phyloP scores from a whole-genome alignment of 2,888 invertebrate species.

The Leptopilina myrica region DNA sequence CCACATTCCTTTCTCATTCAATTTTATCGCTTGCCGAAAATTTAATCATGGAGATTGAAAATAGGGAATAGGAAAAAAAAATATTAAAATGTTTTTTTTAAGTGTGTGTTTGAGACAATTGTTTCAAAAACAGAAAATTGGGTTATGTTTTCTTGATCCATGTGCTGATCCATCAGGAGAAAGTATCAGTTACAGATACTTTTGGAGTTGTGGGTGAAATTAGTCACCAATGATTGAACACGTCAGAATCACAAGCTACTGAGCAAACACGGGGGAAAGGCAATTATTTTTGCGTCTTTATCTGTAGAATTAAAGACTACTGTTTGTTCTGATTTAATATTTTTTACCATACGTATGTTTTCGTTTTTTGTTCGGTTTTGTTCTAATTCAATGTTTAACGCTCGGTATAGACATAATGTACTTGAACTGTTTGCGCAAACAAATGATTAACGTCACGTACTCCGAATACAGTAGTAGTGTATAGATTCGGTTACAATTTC shows the following conservation, averaged over 20 bases:
- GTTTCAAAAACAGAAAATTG: neutral
- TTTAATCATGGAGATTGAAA: too few species aligned
- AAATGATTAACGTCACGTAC: constrained; percentile 51
- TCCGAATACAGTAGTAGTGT: constrained; percentile 40
- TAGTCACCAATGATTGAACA: constrained; percentile 46
- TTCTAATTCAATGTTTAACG: constrained; percentile 33
- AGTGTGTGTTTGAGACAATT: neutral
- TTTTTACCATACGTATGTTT: too few species aligned
- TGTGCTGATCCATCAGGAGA: constrained; percentile 50
- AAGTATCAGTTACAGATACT: constrained; percentile 50
- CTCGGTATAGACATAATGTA: neutral
- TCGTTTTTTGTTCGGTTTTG: constrained; percentile 22
- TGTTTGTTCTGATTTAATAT: neutral
- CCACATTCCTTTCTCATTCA: neutral
- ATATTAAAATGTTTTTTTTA: too few species aligned
- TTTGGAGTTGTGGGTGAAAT: constrained; percentile 13
- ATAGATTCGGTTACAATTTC: constrained; percentile 55
- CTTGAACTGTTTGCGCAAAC: constrained; percentile 33
- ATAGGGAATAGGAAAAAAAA: too few species aligned
- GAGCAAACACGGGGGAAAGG: constrained; percentile 3
- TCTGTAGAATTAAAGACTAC: neutral
- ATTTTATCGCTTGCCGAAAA: constrained; percentile 3
- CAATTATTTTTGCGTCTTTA: neutral
- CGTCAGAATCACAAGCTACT: constrained; percentile 51
- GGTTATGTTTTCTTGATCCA: neutral